Evolutionary conservation across 2,113 vertebrate genomes (phyloP).

Genomic region (Crotophaga sulcirostris): DNA sequence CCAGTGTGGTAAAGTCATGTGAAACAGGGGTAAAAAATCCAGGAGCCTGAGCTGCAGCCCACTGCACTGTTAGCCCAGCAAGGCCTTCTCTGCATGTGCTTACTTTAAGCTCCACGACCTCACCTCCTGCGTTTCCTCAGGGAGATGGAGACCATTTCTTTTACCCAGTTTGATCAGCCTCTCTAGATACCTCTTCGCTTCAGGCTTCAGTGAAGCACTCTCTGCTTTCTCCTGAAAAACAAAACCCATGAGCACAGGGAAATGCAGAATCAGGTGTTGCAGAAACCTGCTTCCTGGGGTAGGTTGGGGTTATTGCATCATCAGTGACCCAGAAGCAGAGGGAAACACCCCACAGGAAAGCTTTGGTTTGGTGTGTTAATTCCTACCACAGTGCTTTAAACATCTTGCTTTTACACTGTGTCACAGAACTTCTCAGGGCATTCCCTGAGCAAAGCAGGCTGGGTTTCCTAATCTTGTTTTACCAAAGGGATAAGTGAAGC

Average conservation of each 20-base stretch:
- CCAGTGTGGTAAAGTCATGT: rapidly evolving
- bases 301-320: background rate
- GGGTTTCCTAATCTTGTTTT: background rate
- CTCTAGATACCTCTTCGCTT: constrained; percentile 88
- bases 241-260: background rate
- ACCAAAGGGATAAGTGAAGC: background rate
- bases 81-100: rapidly evolving
- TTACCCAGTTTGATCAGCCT: constrained; percentile 87
- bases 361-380: rapidly evolving
- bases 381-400: background rate
- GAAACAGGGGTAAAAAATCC: background rate
- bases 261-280: background rate
- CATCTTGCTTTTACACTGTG: rapidly evolving
- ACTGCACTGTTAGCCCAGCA: background rate
- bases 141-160: constrained; percentile 92
- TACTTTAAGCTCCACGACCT: background rate
- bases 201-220: constrained; percentile 69
- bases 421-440: background rate
- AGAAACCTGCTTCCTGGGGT: background rate
- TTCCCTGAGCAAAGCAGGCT: rapidly evolving
- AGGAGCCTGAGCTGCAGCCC: background rate
- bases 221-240: constrained; percentile 79
- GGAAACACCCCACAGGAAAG: background rate
- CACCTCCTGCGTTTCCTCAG: constrained; percentile 86
- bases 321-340: background rate